phyloP scores from a whole-genome alignment of 2,113 vertebrate genomes.

The Oplegnathus fasciatus region DNA sequence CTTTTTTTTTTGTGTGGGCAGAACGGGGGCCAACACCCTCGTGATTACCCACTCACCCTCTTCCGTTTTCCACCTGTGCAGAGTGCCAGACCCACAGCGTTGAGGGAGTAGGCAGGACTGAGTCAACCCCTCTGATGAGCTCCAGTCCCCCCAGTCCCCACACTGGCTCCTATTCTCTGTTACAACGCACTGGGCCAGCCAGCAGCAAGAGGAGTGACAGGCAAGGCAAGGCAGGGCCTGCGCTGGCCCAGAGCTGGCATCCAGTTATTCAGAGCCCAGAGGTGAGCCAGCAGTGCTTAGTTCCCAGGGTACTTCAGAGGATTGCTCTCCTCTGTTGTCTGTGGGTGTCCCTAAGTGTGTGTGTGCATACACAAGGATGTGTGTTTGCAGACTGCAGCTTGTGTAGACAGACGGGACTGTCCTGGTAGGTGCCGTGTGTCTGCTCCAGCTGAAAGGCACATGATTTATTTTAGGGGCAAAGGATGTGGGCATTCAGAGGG shows the following conservation, averaged over 20 bases:
- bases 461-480: constrained; percentile 82
- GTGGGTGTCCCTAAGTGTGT: constrained; percentile 53
- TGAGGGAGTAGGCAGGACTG: constrained; percentile 70
- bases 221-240: constrained; percentile 39
- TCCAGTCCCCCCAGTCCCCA: constrained; percentile 68
- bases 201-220: constrained; percentile 63
- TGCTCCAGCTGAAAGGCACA: constrained; percentile 68
- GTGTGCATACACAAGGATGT: constrained; percentile 21
- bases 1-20: constrained; percentile 68
- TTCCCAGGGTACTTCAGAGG: constrained; percentile 55
- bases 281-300: constrained; percentile 40
- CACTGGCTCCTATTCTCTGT: constrained; percentile 63
- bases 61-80: constrained; percentile 82
- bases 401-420: constrained; percentile 54
- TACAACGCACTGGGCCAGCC: constrained; percentile 30
- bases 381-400: constrained; percentile 45
- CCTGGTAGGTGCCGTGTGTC: constrained; percentile 70
- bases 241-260: constrained; percentile 52
- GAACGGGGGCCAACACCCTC: constrained; percentile 78
- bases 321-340: constrained; percentile 40
- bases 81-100: constrained; percentile 78
- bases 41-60: constrained; percentile 78
- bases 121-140: constrained; percentile 76
- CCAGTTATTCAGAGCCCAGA: constrained; percentile 27
- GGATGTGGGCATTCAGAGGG: constrained; percentile 85